Evolutionary conservation across 1,140 invertebrate species (phyloP).

Genomic region (Heterodera schachtii): DNA sequence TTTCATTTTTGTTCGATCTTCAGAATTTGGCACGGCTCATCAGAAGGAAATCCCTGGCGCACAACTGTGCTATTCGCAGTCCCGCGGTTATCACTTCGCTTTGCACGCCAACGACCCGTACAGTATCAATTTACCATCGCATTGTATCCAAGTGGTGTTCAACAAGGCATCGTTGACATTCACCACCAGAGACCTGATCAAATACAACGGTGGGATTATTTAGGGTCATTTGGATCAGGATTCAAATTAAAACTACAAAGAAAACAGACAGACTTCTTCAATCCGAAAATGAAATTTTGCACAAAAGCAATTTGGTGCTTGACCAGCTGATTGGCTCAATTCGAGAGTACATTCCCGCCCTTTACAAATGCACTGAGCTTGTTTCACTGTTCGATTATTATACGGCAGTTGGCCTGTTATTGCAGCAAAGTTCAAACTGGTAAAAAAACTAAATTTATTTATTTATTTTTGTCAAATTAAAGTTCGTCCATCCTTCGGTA

Average conservation of each 20-base stretch:
- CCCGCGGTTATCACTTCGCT: constrained; percentile 50
- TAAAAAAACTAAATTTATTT: constrained; percentile 2
- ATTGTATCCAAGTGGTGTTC: constrained; percentile 53
- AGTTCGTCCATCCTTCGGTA: constrained; percentile 47
- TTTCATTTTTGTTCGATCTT: constrained; percentile 27
- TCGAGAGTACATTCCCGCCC: constrained; percentile 37
- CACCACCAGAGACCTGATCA: constrained; percentile 50
- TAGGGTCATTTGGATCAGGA: too few relatives aligned
- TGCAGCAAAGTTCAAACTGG: constrained; percentile 38
- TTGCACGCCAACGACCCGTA: constrained; percentile 37
- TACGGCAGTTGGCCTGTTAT: constrained; percentile 43
- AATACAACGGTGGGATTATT: constrained; percentile 48
- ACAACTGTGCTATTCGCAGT: constrained; percentile 31
- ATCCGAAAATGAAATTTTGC: constrained; percentile 41
- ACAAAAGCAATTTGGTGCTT: constrained; percentile 44
- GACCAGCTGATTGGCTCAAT: constrained; percentile 39
- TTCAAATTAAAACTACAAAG: background rate
- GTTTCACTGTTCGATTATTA: constrained; percentile 49
- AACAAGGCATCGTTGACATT: constrained; percentile 49
- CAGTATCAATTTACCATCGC: constrained; percentile 25
- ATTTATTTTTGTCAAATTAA: constrained; percentile 3
- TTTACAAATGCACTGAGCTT: constrained; percentile 47
- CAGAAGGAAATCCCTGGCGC: constrained; percentile 4
- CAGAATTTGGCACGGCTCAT: constrained; percentile 40
- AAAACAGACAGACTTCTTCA: constrained; percentile 42